These are phyloP conservation scores for Catamblyrhynchus diadema DNA, from an alignment of 2,797 vertebrate species.

Conservation along the genomic window DNA sequence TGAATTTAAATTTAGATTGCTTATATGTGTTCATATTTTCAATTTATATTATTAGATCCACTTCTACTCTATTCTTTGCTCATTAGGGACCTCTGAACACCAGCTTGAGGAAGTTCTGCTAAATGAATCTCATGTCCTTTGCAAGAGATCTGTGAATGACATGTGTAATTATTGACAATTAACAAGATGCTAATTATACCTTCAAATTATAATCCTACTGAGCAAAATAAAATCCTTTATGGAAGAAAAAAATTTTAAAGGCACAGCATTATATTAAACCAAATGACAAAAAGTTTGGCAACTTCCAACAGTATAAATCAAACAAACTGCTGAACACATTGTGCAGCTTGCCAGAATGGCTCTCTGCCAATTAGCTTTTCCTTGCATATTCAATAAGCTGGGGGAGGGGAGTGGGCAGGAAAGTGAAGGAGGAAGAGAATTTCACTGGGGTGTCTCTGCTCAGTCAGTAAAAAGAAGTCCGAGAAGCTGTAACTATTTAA, in stretches of 20 bases:
- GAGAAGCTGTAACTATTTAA: slow-evolving; percentile 35
- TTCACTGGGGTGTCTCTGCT: slow-evolving; percentile 2
- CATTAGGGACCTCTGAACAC: slow-evolving; percentile 39
- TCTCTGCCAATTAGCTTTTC: slow-evolving; percentile 65
- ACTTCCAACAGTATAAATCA: slow-evolving; percentile 57
- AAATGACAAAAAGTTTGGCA: slow-evolving; percentile 71
- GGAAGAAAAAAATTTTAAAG: slow-evolving; percentile 41
- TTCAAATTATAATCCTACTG: slow-evolving; percentile 61
- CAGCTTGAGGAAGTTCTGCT: slow-evolving; percentile 60
- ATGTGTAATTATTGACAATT: slow-evolving; percentile 63
- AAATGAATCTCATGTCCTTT: slow-evolving; percentile 60
- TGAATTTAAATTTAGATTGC: slow-evolving; percentile 59
- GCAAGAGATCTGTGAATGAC: slow-evolving; percentile 58
- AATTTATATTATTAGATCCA: slow-evolving; percentile 57
- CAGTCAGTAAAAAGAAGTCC: slow-evolving; percentile 46
- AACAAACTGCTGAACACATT: slow-evolving; percentile 68
- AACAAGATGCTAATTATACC: slow-evolving; percentile 67
- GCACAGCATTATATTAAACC: slow-evolving; percentile 52
- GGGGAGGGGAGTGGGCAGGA: neutral
- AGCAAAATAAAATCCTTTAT: slow-evolving; percentile 64
- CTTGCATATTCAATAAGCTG: slow-evolving; percentile 47
- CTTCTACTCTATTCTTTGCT: slow-evolving; percentile 34
- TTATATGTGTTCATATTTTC: slow-evolving; percentile 51
- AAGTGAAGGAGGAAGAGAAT: slow-evolving; percentile 37
- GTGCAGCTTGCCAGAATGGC: slow-evolving; percentile 63